A percentile compares a stretch with the other conserved stretches of the same genome.
phyloP scores from a whole-genome alignment of 2,797 vertebrate genomes.

The Austrolebias charrua region DNA sequence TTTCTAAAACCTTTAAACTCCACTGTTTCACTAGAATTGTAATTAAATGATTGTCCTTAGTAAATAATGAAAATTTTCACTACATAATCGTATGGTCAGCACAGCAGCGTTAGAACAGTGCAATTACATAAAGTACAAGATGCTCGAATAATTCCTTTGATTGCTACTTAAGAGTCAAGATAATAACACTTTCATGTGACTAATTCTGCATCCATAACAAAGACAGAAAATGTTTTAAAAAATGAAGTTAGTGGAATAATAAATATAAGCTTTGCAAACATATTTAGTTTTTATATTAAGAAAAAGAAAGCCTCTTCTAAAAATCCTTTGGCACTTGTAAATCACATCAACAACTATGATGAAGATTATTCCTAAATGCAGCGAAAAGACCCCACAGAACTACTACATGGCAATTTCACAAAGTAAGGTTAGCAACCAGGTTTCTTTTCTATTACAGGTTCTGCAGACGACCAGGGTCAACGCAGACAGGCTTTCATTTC shows the following conservation, averaged over 20 bases:
- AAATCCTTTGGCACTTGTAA: not conserved
- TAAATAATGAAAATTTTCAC: slow-evolving; percentile 11
- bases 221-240: not conserved
- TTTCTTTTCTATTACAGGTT: slow-evolving; percentile 29
- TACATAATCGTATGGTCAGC: slow-evolving; percentile 22
- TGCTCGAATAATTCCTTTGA: slow-evolving; percentile 14
- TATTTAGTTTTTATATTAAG: not conserved
- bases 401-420: slow-evolving; percentile 1
- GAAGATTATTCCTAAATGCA: slow-evolving; percentile 1
- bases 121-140: slow-evolving; percentile 30
- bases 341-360: not conserved
- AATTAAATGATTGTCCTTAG: slow-evolving; percentile 6
- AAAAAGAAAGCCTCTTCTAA: not conserved
- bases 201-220: not conserved
- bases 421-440: slow-evolving; percentile 5
- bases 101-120: slow-evolving; percentile 15
- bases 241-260: not conserved
- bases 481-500: slow-evolving; percentile 24
- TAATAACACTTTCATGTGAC: slow-evolving; percentile 21
- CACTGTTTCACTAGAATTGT: slow-evolving; percentile 10
- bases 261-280: not conserved
- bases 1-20: slow-evolving; percentile 13
- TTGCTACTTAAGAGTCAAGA: slow-evolving; percentile 15
- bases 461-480: not conserved
- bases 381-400: not conserved